phyloP scores from a whole-genome alignment of 2,888 invertebrate genomes.

The Ganaspis brasiliensis region DNA sequence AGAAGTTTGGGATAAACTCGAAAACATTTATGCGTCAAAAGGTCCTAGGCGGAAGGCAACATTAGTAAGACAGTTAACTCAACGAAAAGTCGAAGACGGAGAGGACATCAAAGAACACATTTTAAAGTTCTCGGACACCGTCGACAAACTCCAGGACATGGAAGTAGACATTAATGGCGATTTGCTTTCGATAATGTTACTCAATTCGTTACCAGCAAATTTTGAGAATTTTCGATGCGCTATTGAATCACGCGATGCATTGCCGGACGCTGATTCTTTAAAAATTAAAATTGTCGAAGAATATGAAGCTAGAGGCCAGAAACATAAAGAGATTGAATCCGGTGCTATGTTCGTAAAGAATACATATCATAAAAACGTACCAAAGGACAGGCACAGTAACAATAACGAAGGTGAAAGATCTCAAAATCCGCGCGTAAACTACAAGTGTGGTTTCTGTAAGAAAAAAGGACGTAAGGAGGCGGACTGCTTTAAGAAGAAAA shows the following conservation, averaged over 20 bases:
- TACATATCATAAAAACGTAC: neutral
- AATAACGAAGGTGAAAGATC: neutral
- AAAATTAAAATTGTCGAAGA: conserved; percentile 61
- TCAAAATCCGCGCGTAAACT: neutral
- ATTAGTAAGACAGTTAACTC: no score
- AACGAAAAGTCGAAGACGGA: no score
- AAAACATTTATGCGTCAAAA: no score
- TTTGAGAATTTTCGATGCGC: conserved; percentile 63
- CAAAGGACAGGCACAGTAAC: neutral
- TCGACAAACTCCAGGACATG: no score
- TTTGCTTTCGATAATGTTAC: no score
- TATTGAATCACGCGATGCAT: conserved; percentile 61
- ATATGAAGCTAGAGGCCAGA: conserved; percentile 43
- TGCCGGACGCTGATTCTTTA: conserved; percentile 56
- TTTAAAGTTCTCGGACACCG: no score
- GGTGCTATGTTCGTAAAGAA: conserved; percentile 34
- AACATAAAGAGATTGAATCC: conserved; percentile 8
- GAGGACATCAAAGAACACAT: no score
- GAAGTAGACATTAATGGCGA: no score
- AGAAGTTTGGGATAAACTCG: no score
- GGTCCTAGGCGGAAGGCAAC: no score
- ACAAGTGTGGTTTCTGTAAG: conserved; percentile 36
- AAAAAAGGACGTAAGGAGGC: conserved; percentile 32
- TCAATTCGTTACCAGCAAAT: conserved; percentile 55
- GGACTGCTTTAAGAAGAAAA: conserved; percentile 9